Percentiles rank a stretch among this genome's conserved stretches.
These are phyloP conservation scores for Anoura caudifer DNA, from an alignment of 2,113 vertebrate species.

Conservation along the genomic window DNA sequence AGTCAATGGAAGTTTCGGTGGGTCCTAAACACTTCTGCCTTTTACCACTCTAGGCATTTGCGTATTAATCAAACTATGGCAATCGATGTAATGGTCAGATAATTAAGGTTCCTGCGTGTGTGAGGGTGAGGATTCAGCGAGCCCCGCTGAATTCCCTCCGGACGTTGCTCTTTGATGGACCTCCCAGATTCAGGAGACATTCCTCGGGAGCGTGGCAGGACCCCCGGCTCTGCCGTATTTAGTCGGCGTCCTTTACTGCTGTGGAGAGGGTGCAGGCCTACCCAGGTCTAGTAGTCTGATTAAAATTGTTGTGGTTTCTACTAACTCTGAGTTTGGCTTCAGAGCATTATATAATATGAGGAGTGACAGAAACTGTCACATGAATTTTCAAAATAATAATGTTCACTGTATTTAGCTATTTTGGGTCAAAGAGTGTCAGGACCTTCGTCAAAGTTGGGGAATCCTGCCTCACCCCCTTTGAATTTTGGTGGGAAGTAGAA, in stretches of 20 bases:
- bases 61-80: conserved; percentile 34
- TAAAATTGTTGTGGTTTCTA: background rate
- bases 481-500: background rate
- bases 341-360: background rate
- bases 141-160: background rate
- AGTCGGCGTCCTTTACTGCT: background rate
- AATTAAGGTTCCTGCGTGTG: conserved; percentile 50
- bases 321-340: background rate
- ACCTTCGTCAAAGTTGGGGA: background rate
- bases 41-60: background rate
- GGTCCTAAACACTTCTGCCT: conserved; percentile 22
- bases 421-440: background rate
- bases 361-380: background rate
- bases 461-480: background rate
- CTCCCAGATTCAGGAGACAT: conserved; percentile 26
- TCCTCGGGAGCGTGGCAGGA: background rate
- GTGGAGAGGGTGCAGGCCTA: background rate
- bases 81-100: conserved; percentile 31
- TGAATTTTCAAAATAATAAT: background rate
- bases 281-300: background rate
- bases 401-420: background rate
- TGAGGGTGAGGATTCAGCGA: conserved; percentile 22
- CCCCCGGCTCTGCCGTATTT: background rate
- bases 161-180: conserved; percentile 16
- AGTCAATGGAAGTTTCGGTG: background rate